phyloP scores from a whole-genome alignment of 1,140 invertebrate species.

The Teleopsis dalmanni region DNA sequence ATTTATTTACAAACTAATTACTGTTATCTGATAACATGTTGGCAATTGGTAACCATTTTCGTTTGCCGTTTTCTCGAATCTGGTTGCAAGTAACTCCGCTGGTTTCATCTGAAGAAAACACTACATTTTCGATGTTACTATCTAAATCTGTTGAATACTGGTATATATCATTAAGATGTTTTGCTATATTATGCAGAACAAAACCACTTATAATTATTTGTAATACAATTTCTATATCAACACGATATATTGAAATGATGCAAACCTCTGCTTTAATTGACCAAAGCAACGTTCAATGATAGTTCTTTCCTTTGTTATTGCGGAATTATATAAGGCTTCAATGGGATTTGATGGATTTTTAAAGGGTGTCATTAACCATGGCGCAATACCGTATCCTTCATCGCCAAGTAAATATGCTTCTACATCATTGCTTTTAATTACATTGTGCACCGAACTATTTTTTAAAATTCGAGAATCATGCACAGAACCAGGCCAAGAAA shows the following conservation, averaged over 20 bases:
- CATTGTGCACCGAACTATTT: not conserved
- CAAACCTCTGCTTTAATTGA: conserved; percentile 1
- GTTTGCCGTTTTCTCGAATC: no score
- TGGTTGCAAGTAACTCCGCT: no score
- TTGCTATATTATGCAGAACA: conserved; percentile 6
- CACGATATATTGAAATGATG: conserved; percentile 1
- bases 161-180: conserved; percentile 3
- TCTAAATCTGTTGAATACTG: no score
- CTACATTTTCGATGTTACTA: no score
- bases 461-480: conserved; percentile 7
- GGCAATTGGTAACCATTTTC: no score
- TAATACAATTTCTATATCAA: not conserved
- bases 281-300: conserved; percentile 8
- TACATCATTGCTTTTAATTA: not conserved
- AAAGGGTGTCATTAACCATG: conserved; percentile 12
- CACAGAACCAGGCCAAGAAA: conserved; percentile 7
- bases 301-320: not conserved
- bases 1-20: no score
- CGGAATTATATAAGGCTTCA: not conserved
- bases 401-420: conserved; percentile 16
- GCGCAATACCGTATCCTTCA: conserved; percentile 15
- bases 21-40: no score
- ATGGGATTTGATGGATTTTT: not conserved
- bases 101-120: no score
- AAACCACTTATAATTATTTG: not conserved